Conservation (phyloP, 2,888 invertebrate species). For the Rhopalosiphum nymphaeae region DNA sequence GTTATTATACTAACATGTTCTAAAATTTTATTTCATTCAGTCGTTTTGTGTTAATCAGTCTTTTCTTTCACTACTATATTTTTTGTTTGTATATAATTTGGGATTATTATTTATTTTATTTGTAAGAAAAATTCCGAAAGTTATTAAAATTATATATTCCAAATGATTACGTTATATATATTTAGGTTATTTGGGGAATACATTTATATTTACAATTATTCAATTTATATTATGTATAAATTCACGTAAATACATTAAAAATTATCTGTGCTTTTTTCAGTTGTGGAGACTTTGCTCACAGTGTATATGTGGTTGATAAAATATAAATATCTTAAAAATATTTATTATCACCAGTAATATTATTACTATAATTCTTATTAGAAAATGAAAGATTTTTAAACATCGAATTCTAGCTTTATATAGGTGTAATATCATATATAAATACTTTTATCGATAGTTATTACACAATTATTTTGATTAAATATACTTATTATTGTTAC, state of each 20-base stretch:
- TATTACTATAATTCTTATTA: background rate
- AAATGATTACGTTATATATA: background rate
- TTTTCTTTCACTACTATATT: background rate
- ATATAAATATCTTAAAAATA: background rate
- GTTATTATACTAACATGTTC: background rate
- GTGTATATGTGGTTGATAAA: background rate
- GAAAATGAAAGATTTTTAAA: background rate
- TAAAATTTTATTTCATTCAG: background rate
- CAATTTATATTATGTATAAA: background rate
- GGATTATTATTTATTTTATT: background rate
- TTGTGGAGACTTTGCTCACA: background rate
- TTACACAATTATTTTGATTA: too few species aligned
- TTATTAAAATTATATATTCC: background rate
- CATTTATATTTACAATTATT: background rate
- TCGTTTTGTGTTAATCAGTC: background rate
- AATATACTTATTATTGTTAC: background rate
- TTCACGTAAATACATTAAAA: background rate
- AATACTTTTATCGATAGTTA: background rate
- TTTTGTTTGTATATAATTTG: background rate
- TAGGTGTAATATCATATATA: too few species aligned
- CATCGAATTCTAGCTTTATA: background rate
- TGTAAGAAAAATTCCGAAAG: background rate
- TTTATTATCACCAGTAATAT: background rate
- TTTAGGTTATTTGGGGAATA: background rate
- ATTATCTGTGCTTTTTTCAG: background rate